These are phyloP conservation scores for Parochlus steinenii DNA, from an alignment of 2,888 invertebrate genomes.

Conservation along the genomic window DNA sequence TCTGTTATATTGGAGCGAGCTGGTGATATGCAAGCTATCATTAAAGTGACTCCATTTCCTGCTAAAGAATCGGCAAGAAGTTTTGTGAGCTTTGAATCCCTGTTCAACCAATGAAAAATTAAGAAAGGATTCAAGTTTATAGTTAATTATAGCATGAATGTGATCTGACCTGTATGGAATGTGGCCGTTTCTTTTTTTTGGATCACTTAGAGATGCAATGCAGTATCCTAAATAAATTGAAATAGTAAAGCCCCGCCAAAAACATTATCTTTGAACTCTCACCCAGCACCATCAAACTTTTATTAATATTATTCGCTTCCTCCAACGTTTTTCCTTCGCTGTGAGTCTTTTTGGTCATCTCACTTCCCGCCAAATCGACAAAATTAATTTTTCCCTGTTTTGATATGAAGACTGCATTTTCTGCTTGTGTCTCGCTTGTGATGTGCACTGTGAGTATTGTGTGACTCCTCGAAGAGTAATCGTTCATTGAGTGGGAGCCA, in stretches of 20 bases:
- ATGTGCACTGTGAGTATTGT: constrained; percentile 82
- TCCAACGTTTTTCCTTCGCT: constrained; percentile 76
- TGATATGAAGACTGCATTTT: constrained; percentile 69
- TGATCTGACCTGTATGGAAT: no score
- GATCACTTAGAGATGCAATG: constrained; percentile 78
- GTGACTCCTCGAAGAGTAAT: constrained; percentile 83
- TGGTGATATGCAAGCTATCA: constrained; percentile 92
- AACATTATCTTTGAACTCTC: constrained; percentile 20
- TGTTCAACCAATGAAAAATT: no score
- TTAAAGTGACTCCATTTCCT: constrained; percentile 84
- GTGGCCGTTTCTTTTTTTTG: constrained; percentile 61
- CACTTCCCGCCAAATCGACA: constrained; percentile 92
- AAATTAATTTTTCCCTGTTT: constrained; percentile 91
- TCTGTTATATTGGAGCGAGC: constrained; percentile 72
- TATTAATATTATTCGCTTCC: constrained; percentile 93
- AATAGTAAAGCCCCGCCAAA: no score
- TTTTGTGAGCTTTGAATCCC: constrained; percentile 89
- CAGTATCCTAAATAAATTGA: constrained; percentile 94
- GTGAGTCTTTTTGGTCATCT: constrained; percentile 83
- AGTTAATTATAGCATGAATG: no score
- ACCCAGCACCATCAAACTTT: constrained; percentile 88
- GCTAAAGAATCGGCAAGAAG: constrained; percentile 83
- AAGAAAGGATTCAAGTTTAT: no score
- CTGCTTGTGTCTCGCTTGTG: constrained; percentile 66
- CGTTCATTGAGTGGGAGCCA: constrained; percentile 84